Evolutionary conservation across 1,140 invertebrate species (phyloP).

Genomic region (Teleogryllus occipitalis): DNA sequence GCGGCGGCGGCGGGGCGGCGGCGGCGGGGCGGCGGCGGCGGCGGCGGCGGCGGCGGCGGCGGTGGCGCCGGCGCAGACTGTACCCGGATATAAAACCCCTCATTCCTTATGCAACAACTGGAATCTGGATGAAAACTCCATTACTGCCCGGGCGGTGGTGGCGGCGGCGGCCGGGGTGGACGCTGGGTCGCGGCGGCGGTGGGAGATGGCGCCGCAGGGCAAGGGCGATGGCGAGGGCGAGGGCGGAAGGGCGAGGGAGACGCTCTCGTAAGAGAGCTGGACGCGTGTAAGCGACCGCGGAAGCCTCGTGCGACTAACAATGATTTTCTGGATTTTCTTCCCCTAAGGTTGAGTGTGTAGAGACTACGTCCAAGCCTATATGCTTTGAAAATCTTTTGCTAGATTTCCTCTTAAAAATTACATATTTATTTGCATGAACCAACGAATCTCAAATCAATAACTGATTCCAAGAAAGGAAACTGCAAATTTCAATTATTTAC

Average conservation of each 20-base stretch:
- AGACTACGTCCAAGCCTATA: no score
- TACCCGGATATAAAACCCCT: slow-evolving; percentile 1
- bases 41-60: background rate
- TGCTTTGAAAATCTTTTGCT: no score
- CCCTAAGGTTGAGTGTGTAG: no score
- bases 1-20: background rate
- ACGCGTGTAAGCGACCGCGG: no score
- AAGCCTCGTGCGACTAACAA: no score
- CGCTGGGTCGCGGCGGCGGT: background rate
- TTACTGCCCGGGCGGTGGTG: background rate
- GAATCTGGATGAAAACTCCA: slow-evolving; percentile 15
- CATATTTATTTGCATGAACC: no score
- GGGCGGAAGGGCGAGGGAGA: background rate
- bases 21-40: background rate
- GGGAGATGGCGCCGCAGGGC: background rate
- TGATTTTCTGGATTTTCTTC: no score
- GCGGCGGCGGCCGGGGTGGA: background rate
- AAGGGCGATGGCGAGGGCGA: background rate
- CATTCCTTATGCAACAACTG: slow-evolving; percentile 18
- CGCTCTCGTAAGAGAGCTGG: no score
- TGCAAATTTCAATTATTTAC: no score
- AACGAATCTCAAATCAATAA: no score
- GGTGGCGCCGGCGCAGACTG: background rate
- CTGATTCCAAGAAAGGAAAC: no score
- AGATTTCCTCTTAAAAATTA: no score